phyloP scores from a whole-genome alignment of 1,140 invertebrate species.

The Diabrotica virgifera region DNA sequence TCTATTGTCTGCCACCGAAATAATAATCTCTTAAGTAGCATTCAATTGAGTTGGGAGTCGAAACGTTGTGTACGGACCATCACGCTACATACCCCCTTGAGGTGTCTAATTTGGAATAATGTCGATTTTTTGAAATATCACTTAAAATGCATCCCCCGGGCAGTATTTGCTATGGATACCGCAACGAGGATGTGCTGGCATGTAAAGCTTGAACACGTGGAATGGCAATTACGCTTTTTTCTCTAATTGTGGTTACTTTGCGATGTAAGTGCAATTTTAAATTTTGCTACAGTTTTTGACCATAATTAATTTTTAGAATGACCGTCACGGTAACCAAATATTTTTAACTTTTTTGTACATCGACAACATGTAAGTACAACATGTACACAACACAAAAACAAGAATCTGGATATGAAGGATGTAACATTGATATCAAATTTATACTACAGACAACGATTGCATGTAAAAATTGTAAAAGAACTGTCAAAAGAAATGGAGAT shows the following conservation, averaged over 20 bases:
- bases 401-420: too few relatives aligned
- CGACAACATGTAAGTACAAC: too few relatives aligned
- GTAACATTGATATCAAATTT: too few relatives aligned
- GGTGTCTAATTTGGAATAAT: constrained; percentile 1
- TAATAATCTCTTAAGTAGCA: not conserved
- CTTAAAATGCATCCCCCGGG: not conserved
- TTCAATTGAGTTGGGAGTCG: not conserved
- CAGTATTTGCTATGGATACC: not conserved
- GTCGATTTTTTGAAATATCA: not conserved
- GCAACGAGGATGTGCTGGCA: not conserved
- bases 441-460: too few relatives aligned
- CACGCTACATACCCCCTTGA: constrained; percentile 1
- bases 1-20: constrained; percentile 1
- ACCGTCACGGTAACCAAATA: too few relatives aligned
- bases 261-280: too few relatives aligned
- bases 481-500: too few relatives aligned
- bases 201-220: constrained; percentile 1
- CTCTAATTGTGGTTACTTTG: not conserved
- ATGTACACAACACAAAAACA: too few relatives aligned
- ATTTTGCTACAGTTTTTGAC: too few relatives aligned
- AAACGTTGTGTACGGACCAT: not conserved
- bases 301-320: too few relatives aligned
- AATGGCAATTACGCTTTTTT: not conserved
- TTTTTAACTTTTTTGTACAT: too few relatives aligned
- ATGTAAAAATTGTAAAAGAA: too few relatives aligned